Evolutionary conservation across 2,797 vertebrate genomes (phyloP), one percentile per base, ranked within the genome.

Genomic region (Falco naumanni): DNA sequence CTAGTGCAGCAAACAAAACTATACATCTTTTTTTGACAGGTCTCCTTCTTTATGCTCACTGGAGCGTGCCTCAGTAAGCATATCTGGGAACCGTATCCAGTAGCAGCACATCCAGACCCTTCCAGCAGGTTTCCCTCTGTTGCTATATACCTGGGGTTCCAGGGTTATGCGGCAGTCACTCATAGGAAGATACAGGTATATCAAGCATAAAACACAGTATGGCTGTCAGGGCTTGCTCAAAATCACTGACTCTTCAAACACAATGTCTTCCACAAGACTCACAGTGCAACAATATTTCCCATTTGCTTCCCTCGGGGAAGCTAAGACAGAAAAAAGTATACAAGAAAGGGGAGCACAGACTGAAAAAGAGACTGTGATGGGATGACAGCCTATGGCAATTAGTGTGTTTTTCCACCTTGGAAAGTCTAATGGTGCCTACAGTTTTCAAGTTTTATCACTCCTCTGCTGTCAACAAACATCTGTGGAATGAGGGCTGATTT

Each of bases 381-480:
- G 25, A 70, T 71, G 76, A 86, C 60, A 95, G 47, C 47, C 65
- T 33, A 25, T 33, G n/a, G 50, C 79, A 95, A 74, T 56, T 26
- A 68, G 16, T 13, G 9, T 33, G 28, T 48, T 71, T 80, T 95
- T 53, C 28, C n/a, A 47, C 41, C 77, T 61, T 78, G 26, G 14
- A 68, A 95, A 90, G 24, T 71, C 45, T 75, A 88, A 84, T 17
- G 5, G 50, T 68, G 54, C 47, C 70, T 93, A 59, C 13, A 84
- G 1, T 22, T 47, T 47, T 65, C 66, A 72, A 75, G 28, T 65
- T 87, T 61, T 72, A 47, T 47, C 37, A 69, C 72, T 84, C 54
- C 33, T 76, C 39, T 65, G 50, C 77, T 95, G 85, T 81, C 87
- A 88, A 60, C 50, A 84, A 93, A 75, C 64, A 93, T 45, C 82